Evolutionary conservation across 2,888 invertebrate genomes (phyloP), one percentile per base, ranked within the genome.

Genomic region (Drosophila algonquin): DNA sequence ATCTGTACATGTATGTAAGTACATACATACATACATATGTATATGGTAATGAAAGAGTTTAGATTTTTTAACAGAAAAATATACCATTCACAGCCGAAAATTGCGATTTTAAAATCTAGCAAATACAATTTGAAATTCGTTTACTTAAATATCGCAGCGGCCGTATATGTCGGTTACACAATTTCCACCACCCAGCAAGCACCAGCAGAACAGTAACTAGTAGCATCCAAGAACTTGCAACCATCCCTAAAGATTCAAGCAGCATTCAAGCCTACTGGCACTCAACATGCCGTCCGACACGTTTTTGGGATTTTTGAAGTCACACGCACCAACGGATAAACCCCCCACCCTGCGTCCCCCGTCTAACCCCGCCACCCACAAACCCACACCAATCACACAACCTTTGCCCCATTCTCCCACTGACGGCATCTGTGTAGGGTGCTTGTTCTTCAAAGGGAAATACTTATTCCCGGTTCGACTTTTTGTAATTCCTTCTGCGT

Each of bases 271-370:
- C 63, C 48, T 60, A 72, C 57, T 77, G 70, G 80, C 77, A 65
- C 80, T 81, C 80, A 88, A 84, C 90, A 82, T 90, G 87, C 82
- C 78, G 90, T 79, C 85, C 76, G 88, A 86, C 90, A 90, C 90
- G 90, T 90, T 90, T 90, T 89, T 79, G 76, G 87, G 90, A 90
- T 90, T 90, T 89, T 85, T 82, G 80, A 86, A 85, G 87, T 86
- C 84, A 86, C 81, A 86, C 86, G 84, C 86, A 80, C 73, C 86
- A 86, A 75, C 57, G 72, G 67, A 67, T 62, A 35, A 35, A 60
- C 40, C 61, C 51, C 53, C 58, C n/a, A 40, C 9, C 6, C 56
- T 30, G 7, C 14, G n/a, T 40, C 60, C 57, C 47, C 52, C 27
- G 27, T 32, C 21, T 59, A 56, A 14, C 61, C 55, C 60, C 14